phyloP scores from a whole-genome alignment of 2,797 vertebrate genomes.

The Meriones psammophilus region DNA sequence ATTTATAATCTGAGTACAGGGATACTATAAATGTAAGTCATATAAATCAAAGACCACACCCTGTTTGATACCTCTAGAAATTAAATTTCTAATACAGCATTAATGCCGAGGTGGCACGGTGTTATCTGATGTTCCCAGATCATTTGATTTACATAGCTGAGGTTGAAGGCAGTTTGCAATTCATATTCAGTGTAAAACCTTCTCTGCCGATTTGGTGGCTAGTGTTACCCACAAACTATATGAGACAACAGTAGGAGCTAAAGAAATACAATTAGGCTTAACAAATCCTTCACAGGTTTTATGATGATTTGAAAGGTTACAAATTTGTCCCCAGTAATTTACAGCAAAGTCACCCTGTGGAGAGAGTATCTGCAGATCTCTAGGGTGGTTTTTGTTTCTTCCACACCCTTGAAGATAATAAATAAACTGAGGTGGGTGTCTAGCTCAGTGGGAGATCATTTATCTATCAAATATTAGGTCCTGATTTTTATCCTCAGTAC shows the following conservation, averaged over 20 bases:
- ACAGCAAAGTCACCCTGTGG: background rate
- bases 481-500: background rate
- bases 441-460: background rate
- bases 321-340: background rate
- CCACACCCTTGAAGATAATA: background rate
- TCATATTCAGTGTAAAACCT: background rate
- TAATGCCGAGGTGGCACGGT: accelerated
- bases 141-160: background rate
- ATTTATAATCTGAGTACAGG: background rate
- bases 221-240: background rate
- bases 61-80: background rate
- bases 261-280: background rate
- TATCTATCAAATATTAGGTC: background rate
- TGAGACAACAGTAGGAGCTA: background rate
- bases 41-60: background rate
- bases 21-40: background rate
- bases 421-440: background rate
- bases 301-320: background rate
- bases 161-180: background rate
- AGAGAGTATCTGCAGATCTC: background rate
- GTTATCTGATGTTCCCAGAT: background rate
- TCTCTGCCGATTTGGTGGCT: slow-evolving; percentile 4
- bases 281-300: background rate
- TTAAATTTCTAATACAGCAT: background rate
- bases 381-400: background rate